These are phyloP conservation scores for Drosophila glabriapex DNA, from an alignment of 2,888 invertebrate species.

Conservation along the genomic window DNA sequence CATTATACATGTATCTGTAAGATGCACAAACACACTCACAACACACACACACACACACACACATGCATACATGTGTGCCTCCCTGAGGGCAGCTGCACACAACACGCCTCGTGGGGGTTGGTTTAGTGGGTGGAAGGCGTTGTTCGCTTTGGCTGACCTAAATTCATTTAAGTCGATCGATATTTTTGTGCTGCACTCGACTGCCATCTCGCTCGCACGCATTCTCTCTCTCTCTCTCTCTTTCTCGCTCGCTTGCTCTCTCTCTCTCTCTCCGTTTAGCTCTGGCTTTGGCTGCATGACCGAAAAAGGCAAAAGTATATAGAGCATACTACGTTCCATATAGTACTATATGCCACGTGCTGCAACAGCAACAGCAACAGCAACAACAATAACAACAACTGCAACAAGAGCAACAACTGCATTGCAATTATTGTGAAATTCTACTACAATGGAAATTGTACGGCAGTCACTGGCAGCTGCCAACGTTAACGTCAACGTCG, in stretches of 20 bases:
- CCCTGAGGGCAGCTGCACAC: slow-evolving; percentile 17
- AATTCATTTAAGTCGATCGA: slow-evolving; percentile 81
- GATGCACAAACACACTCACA: slow-evolving; percentile 51
- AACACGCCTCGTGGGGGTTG: slow-evolving; percentile 16
- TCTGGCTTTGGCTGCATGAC: slow-evolving; percentile 47
- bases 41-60: slow-evolving; percentile 37
- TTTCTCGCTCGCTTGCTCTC: not conserved
- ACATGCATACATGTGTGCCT: slow-evolving; percentile 5
- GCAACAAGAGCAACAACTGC: slow-evolving; percentile 46
- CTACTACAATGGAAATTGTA: slow-evolving; percentile 75
- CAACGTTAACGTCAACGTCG: slow-evolving; percentile 30
- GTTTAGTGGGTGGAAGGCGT: slow-evolving; percentile 8
- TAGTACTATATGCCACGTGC: slow-evolving; percentile 45
- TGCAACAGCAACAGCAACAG: slow-evolving; percentile 24
- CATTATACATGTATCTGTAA: slow-evolving; percentile 47
- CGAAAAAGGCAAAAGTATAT: slow-evolving; percentile 73
- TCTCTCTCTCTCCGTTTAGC: too few species aligned
- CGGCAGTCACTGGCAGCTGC: slow-evolving; percentile 55
- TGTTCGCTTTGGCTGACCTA: slow-evolving; percentile 61
- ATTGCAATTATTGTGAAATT: slow-evolving; percentile 77
- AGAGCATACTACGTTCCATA: slow-evolving; percentile 73
- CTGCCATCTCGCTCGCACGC: slow-evolving; percentile 14
- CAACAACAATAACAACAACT: slow-evolving; percentile 24
- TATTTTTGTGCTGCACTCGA: slow-evolving; percentile 62
- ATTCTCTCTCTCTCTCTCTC: not conserved